Evolutionary conservation across 2,888 invertebrate species (phyloP).

Genomic region (Eilema griseolum): DNA sequence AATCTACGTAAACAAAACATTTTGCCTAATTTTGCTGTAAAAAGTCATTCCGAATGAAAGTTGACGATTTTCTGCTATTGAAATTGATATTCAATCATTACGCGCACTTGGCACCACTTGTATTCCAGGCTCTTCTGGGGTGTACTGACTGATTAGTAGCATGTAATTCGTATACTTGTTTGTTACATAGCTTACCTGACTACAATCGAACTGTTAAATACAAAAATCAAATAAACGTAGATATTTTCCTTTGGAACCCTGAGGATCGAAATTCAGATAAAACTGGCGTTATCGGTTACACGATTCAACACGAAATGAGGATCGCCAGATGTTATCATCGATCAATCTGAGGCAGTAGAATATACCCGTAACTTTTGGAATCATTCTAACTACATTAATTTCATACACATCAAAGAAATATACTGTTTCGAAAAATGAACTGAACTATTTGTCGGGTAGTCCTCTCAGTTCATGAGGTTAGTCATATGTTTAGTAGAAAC

Average conservation of each 20-base stretch:
- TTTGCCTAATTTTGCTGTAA: not conserved
- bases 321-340: constrained; percentile 9
- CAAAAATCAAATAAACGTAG: not conserved
- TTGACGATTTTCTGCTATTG: not conserved
- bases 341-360: not conserved
- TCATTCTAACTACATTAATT: not conserved
- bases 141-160: too few species aligned
- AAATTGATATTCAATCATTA: too few species aligned
- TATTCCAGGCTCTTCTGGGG: too few species aligned
- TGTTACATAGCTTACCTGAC: too few species aligned
- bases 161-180: too few species aligned
- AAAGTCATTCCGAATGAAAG: too few species aligned
- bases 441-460: not conserved
- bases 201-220: not conserved
- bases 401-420: not conserved
- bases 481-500: too few species aligned
- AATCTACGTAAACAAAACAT: not conserved
- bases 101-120: too few species aligned
- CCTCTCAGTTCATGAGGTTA: not conserved
- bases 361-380: constrained; percentile 1
- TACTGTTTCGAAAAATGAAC: not conserved
- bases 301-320: not conserved
- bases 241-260: not conserved
- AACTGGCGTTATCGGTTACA: not conserved
- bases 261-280: not conserved